Conservation (phyloP, 2,113 vertebrate species). For the Gobiocypris rarus region DNA sequence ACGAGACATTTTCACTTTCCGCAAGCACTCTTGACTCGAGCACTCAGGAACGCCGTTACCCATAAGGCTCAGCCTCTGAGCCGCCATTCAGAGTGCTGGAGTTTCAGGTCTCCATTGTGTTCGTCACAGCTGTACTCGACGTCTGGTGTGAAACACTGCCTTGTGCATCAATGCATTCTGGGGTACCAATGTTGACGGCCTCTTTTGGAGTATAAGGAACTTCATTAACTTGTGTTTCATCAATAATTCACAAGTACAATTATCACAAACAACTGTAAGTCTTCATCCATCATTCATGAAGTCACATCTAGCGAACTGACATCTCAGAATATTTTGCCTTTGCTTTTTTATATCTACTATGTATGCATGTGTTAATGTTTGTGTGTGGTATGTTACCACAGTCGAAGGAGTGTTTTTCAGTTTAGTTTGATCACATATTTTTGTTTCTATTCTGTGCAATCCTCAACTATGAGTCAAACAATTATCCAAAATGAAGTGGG, state of each 20-base stretch:
- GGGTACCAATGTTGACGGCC: neutral
- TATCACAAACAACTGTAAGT: constrained; percentile 23
- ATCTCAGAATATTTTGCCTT: neutral
- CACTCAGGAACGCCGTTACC: constrained; percentile 35
- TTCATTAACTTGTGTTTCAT: constrained; percentile 12
- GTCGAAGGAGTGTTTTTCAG: neutral
- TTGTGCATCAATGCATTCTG: constrained; percentile 52
- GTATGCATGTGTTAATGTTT: constrained; percentile 40
- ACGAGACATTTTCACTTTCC: constrained; percentile 87
- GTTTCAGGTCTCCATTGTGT: neutral
- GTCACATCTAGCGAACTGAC: constrained; percentile 13
- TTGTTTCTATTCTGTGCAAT: neutral
- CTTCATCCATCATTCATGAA: constrained; percentile 26
- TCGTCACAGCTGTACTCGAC: neutral
- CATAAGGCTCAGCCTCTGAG: constrained; percentile 25
- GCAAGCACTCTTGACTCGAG: constrained; percentile 81
- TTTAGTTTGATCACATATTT: constrained; percentile 5
- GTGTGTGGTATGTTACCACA: constrained; percentile 9
- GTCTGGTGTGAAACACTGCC: constrained; percentile 67
- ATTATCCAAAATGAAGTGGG: neutral
- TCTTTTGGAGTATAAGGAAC: neutral
- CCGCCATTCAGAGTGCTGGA: constrained; percentile 8
- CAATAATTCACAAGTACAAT: constrained; percentile 31
- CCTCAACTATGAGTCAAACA: neutral
- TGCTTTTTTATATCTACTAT: constrained; percentile 5